Base-by-base conservation (phyloP, 2,888 invertebrate genomes). In the Synanthedon tipuliformis region DNA sequence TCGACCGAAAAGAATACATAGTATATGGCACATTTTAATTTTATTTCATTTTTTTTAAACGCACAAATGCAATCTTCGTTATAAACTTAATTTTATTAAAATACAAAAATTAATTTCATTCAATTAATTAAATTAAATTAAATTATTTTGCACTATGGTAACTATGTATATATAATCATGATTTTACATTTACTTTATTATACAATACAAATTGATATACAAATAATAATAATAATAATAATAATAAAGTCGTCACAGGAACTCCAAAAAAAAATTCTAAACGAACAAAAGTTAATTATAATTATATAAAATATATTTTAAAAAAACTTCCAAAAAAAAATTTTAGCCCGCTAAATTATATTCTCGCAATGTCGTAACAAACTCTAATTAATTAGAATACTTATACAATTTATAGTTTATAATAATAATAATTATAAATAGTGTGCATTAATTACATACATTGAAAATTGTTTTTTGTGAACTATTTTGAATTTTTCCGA, bases 361-460 rank as follows among this genome's bases (percentile, higher is more conserved):
- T 7, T 23, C 13, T 45, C 45, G 15, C 15, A 45, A 13, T n/a
- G 1, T 45, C 12, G 45, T 45, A 45, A 45, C 45, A 45, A 45
- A 45, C 45, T 45, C 45, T 45, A 34, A 34, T 34, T 18, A 3
- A 34, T 23, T 23, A 23, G 23, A 34, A 34, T 10, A 34, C 34
- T 34, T 34, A 34, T 10, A 34, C 10, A 7, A 34, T 34, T 34
- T 34, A 45, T 45, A 13, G 12, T 45, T 45, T 49, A 50, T 50
- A 23, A 34, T 50, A 23, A 23, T 50, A 5, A 5, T 23, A 23
- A 75, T 76, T 78, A 78, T 74, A 81, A 78, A 73, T 76, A 80
- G 64, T 73, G 85, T 85, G 85, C 85, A 78, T 62, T 81, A 80
- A 76, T 81, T 84, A 84, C 83, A 81, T 84, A 84, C 83, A 81